Conservation (phyloP, 92 coral and sea anemone species). For the Umimayanthus kanabou region DNA sequence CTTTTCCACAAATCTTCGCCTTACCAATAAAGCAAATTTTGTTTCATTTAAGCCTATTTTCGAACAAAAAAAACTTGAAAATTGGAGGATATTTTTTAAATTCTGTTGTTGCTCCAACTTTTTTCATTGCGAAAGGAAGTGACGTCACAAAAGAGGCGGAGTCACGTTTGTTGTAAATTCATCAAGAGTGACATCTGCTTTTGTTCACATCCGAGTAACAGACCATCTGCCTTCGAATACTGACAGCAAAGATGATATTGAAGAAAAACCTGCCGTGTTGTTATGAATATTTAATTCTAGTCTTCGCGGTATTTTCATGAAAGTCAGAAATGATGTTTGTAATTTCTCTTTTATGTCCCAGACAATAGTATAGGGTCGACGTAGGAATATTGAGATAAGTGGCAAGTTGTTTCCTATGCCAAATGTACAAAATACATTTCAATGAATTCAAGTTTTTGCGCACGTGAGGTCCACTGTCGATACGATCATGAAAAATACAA, state of each 20-base stretch:
- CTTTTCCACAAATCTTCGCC: neutral
- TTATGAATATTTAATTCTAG: slow-evolving; percentile 72
- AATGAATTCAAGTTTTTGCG: neutral
- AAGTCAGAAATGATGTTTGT: slow-evolving; percentile 31
- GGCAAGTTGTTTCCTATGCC: neutral
- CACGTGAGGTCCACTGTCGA: slow-evolving; percentile 18
- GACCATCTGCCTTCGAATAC: slow-evolving; percentile 77
- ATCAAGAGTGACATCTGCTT: slow-evolving; percentile 62
- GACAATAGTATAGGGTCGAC: neutral
- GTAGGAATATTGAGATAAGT: neutral
- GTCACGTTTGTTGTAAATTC: slow-evolving; percentile 57
- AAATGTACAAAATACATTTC: neutral
- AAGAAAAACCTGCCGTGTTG: slow-evolving; percentile 50
- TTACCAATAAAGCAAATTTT: neutral
- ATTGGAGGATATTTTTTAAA: neutral
- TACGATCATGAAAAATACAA: slow-evolving; percentile 35
- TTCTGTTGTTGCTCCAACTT: neutral
- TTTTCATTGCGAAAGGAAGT: slow-evolving; percentile 63
- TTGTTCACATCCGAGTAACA: slow-evolving; percentile 49
- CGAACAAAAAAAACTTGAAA: neutral
- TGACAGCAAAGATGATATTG: slow-evolving; percentile 62
- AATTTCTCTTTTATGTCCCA: slow-evolving; percentile 9
- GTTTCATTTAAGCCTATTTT: neutral
- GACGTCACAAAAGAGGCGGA: slow-evolving; percentile 78
- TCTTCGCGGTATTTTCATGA: slow-evolving; percentile 48